These are phyloP conservation scores for Mycetomoellerius zeteki DNA, from an alignment of 1,140 invertebrate species.

Conservation along the genomic window DNA sequence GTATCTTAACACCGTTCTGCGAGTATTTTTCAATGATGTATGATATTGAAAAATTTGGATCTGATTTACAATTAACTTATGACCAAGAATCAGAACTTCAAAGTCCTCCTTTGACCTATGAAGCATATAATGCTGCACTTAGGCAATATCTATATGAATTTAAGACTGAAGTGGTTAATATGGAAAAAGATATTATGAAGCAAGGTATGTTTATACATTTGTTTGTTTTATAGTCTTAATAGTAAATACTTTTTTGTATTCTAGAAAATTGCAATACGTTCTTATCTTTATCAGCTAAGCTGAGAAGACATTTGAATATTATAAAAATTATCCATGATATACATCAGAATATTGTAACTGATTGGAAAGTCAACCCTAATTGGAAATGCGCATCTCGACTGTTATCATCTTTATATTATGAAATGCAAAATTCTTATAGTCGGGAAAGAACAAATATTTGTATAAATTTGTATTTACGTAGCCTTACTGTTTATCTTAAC, in stretches of 20 bases:
- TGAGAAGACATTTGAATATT: conserved; percentile 82
- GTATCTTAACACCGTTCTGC: conserved; percentile 80
- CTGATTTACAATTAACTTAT: conserved; percentile 73
- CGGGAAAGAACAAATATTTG: conserved; percentile 85
- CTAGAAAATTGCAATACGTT: conserved; percentile 83
- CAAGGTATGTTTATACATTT: conserved; percentile 78
- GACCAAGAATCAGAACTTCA: conserved; percentile 54
- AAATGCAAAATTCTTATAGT: conserved; percentile 84
- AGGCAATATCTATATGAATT: conserved; percentile 77
- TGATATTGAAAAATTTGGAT: conserved; percentile 81
- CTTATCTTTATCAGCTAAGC: conserved; percentile 81
- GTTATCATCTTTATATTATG: conserved; percentile 84
- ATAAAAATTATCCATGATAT: conserved; percentile 85
- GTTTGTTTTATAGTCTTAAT: not conserved
- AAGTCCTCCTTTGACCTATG: conserved; percentile 82
- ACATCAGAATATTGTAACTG: conserved; percentile 82
- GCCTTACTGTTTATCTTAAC: conserved; percentile 86
- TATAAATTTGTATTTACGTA: conserved; percentile 86
- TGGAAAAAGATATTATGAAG: conserved; percentile 81
- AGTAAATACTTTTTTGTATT: conserved; percentile 62
- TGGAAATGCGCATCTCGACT: conserved; percentile 84
- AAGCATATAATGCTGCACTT: conserved; percentile 82
- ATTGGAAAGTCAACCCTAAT: conserved; percentile 80
- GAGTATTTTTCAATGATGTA: conserved; percentile 82
- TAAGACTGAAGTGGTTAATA: conserved; percentile 77